These are phyloP conservation scores for Thaumatotibia leucotreta DNA, from an alignment of 1,140 invertebrate species.

Conservation along the genomic window DNA sequence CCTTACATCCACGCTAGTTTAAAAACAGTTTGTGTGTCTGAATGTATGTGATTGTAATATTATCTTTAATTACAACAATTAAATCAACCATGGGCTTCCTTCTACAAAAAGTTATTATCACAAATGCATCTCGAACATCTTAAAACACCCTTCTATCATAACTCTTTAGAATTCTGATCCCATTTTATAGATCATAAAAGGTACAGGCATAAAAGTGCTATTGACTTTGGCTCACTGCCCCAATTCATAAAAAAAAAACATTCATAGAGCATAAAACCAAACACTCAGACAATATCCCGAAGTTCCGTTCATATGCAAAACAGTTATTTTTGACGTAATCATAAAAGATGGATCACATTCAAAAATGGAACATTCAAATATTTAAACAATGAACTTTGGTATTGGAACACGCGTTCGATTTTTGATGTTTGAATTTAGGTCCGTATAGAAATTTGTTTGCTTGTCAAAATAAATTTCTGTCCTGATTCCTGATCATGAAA, in stretches of 20 bases:
- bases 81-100: neutral
- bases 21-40: too few relatives aligned
- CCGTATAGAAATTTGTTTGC: neutral
- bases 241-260: constrained; percentile 19
- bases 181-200: constrained; percentile 10
- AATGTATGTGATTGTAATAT: too few relatives aligned
- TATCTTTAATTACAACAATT: too few relatives aligned
- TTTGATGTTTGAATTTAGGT: constrained; percentile 34
- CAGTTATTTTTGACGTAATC: constrained; percentile 15
- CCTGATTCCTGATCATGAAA: too few relatives aligned
- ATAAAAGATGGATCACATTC: constrained; percentile 25
- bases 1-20: too few relatives aligned
- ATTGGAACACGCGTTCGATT: constrained; percentile 37
- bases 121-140: neutral
- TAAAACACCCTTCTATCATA: neutral
- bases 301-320: constrained; percentile 20
- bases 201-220: neutral
- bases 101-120: neutral
- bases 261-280: constrained; percentile 17
- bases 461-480: neutral
- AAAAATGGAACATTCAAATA: constrained; percentile 57
- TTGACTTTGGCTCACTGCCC: constrained; percentile 5
- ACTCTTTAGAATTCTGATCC: neutral
- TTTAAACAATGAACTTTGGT: constrained; percentile 33
- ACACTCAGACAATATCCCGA: neutral